Evolutionary conservation across 23 tunicate genomes (phyloP).

Genomic region (Halocynthia roretzi): DNA sequence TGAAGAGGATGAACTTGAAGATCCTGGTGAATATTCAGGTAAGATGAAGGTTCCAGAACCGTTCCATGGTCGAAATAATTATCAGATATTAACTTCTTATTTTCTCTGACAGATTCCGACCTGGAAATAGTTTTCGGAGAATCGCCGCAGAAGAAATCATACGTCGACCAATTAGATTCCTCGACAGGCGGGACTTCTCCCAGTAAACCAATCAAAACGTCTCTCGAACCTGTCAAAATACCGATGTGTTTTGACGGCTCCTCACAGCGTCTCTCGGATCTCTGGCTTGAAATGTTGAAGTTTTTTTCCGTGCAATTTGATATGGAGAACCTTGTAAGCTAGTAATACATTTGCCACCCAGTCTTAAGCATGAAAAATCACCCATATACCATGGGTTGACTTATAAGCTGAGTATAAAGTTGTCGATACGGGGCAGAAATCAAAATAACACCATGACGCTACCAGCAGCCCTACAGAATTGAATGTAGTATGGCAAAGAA

Average conservation of each 20-base stretch:
- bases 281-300: slow-evolving; percentile 65
- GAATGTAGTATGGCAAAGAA: too few relatives aligned
- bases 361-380: too few relatives aligned
- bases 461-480: too few relatives aligned
- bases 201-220: background rate
- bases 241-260: slow-evolving; percentile 12
- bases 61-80: background rate
- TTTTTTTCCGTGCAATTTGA: slow-evolving; percentile 64
- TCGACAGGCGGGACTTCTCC: background rate
- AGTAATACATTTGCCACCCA: too few relatives aligned
- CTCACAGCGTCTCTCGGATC: slow-evolving; percentile 24
- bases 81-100: background rate
- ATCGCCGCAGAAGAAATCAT: background rate
- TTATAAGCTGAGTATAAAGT: too few relatives aligned
- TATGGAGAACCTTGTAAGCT: slow-evolving; percentile 61
- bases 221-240: slow-evolving; percentile 29
- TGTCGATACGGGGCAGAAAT: too few relatives aligned
- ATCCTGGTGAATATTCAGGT: slow-evolving; percentile 9
- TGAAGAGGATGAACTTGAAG: slow-evolving; percentile 20
- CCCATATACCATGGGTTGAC: too few relatives aligned
- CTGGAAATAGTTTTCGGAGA: slow-evolving; percentile 5
- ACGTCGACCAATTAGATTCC: too few relatives aligned
- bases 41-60: background rate
- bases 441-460: too few relatives aligned
- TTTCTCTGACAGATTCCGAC: slow-evolving; percentile 3